These are phyloP conservation scores for Eupithecia subumbrata DNA, from an alignment of 2,888 invertebrate genomes.

Conservation along the genomic window DNA sequence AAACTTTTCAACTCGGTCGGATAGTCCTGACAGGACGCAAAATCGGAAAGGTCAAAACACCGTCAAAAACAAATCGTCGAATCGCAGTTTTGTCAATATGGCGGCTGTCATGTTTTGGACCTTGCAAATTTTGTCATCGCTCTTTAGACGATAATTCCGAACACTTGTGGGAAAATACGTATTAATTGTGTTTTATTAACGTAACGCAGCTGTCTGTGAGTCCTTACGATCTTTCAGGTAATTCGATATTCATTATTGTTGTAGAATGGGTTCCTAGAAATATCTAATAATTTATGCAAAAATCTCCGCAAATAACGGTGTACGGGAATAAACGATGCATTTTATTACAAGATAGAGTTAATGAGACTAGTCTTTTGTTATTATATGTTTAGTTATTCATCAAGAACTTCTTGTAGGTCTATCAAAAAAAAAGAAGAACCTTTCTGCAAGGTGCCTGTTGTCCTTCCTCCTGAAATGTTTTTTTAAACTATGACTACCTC, in stretches of 20 bases:
- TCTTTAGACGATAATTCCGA: conserved; percentile 29
- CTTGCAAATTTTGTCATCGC: conserved; percentile 56
- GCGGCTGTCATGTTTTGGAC: conserved; percentile 67
- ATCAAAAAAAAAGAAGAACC: neutral
- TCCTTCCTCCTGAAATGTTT: neutral
- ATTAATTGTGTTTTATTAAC: conserved; percentile 36
- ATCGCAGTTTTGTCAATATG: conserved; percentile 73
- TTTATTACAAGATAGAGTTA: neutral
- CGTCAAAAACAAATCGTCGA: conserved; percentile 81
- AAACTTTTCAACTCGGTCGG: conserved; percentile 63
- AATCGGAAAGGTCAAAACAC: conserved; percentile 78
- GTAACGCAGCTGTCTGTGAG: conserved; percentile 31
- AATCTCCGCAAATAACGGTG: conserved; percentile 44
- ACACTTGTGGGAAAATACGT: conserved; percentile 37
- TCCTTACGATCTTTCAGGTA: conserved; percentile 50
- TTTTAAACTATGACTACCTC: neutral
- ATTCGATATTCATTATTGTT: conserved; percentile 35
- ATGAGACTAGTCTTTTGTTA: neutral
- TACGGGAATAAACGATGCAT: neutral
- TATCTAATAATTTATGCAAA: conserved; percentile 48
- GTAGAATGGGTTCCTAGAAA: conserved; percentile 26
- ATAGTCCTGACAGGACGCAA: conserved; percentile 74
- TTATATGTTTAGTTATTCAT: neutral
- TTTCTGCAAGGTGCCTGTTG: neutral
- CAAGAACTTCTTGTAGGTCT: neutral